Conservation (phyloP, 2,888 invertebrate species). For the Drosophila trichaetosa region DNA sequence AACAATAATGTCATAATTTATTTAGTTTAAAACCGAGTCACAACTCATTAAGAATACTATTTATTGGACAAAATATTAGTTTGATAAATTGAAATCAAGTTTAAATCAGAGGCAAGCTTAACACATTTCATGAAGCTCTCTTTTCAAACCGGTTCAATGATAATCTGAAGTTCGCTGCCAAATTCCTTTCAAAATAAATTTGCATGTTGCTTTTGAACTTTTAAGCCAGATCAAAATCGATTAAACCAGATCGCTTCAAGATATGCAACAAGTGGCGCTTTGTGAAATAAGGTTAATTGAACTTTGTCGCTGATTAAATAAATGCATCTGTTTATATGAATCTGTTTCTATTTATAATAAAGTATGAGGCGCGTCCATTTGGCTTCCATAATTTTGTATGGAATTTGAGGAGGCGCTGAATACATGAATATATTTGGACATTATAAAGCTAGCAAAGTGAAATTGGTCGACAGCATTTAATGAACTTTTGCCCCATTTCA, state of each 20-base stretch:
- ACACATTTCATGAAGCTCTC: neutral
- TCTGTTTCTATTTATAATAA: constrained; percentile 22
- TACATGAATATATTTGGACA: constrained; percentile 34
- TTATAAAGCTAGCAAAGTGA: constrained; percentile 36
- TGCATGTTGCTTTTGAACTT: neutral
- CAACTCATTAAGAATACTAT: neutral
- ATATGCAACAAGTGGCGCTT: neutral
- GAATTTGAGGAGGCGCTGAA: constrained; percentile 34
- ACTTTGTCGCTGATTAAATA: neutral
- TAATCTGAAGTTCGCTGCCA: neutral
- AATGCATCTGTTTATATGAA: neutral
- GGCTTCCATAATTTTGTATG: constrained; percentile 27
- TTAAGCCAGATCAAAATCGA: neutral
- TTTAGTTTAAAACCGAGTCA: neutral
- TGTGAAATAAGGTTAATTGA: neutral
- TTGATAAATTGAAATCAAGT: neutral
- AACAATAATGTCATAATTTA: neutral
- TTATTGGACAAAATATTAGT: too few species aligned
- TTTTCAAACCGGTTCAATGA: neutral
- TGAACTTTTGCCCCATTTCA: constrained; percentile 77
- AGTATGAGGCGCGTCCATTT: constrained; percentile 11
- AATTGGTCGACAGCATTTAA: constrained; percentile 48
- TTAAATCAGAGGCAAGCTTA: neutral
- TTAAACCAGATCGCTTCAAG: neutral
- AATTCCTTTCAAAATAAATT: neutral